These are phyloP conservation scores for Syngnathus typhle DNA, from an alignment of 2,113 vertebrate species.

Conservation along the genomic window DNA sequence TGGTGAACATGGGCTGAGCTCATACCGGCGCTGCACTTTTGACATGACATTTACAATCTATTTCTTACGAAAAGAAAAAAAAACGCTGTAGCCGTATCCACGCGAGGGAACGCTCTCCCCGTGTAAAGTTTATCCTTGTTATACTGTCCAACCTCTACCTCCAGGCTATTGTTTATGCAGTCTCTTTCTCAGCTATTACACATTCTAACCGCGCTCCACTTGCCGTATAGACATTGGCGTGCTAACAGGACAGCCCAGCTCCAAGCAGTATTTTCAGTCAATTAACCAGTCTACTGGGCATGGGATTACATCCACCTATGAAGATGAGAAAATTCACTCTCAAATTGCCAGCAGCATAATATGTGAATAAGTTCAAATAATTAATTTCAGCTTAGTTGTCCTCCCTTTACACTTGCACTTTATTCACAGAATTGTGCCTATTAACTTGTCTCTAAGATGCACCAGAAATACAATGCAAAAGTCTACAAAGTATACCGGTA, in stretches of 20 bases:
- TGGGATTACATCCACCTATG: constrained; percentile 51
- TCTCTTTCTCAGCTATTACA: constrained; percentile 33
- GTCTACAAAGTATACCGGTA: background rate
- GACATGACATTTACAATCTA: constrained; percentile 55
- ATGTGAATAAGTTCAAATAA: constrained; percentile 40
- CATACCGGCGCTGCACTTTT: constrained; percentile 35
- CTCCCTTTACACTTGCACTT: constrained; percentile 1
- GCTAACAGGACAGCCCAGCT: constrained; percentile 51
- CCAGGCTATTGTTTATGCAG: constrained; percentile 42
- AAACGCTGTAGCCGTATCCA: constrained; percentile 27
- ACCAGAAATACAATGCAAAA: background rate
- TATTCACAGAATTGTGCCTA: background rate
- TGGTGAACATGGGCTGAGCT: constrained; percentile 35
- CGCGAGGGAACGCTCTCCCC: constrained; percentile 20
- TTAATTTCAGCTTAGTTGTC: constrained; percentile 24
- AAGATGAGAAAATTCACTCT: constrained; percentile 43
- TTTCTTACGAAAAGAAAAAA: constrained; percentile 31
- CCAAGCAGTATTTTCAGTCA: constrained; percentile 52
- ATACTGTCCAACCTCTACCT: constrained; percentile 28
- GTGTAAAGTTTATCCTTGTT: constrained; percentile 38
- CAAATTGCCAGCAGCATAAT: constrained; percentile 42
- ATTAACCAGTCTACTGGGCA: constrained; percentile 56
- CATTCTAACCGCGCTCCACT: constrained; percentile 18
- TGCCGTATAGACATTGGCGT: constrained; percentile 27
- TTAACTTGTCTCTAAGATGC: background rate